These are phyloP conservation scores for Trachelus iudaicus DNA, from an alignment of 2,888 invertebrate genomes.

Conservation along the genomic window DNA sequence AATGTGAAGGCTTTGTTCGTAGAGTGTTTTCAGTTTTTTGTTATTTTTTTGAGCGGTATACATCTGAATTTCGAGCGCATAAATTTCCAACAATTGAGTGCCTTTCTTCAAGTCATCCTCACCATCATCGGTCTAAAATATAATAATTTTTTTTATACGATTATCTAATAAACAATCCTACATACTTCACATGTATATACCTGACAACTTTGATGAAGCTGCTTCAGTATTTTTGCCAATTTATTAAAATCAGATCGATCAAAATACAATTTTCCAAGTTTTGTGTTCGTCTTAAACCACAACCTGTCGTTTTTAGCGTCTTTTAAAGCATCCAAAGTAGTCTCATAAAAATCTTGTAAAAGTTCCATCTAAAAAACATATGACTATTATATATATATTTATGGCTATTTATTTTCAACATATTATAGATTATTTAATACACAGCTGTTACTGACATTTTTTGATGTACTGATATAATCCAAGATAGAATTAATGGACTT, in stretches of 20 bases:
- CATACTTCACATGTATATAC: constrained; percentile 61
- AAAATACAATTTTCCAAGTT: constrained; percentile 97
- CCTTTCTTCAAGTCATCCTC: constrained; percentile 98
- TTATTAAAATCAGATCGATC: constrained; percentile 95
- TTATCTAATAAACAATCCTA: neutral
- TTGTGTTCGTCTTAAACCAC: constrained; percentile 99
- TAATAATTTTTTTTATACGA: neutral
- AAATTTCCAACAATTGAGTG: constrained; percentile 97
- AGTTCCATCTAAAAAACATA: constrained; percentile 85
- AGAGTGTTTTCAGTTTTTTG: constrained; percentile 94
- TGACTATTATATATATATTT: neutral
- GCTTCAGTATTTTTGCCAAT: constrained; percentile 95
- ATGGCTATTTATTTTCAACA: constrained; percentile 2
- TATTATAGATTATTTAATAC: neutral
- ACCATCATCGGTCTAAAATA: constrained; percentile 89
- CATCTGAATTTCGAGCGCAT: constrained; percentile 99
- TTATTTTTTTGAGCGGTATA: constrained; percentile 99
- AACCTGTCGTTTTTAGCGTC: constrained; percentile 99
- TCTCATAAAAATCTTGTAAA: constrained; percentile 98
- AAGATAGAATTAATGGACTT: constrained; percentile 99
- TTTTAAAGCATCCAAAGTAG: constrained; percentile 91
- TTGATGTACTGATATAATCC: constrained; percentile 99
- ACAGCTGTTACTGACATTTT: constrained; percentile 79
- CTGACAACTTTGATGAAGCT: constrained; percentile 97
- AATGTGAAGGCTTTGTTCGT: constrained; percentile 98